Conservation (phyloP, 2,113 vertebrate genomes). For the Forbesichthys agassizii region DNA sequence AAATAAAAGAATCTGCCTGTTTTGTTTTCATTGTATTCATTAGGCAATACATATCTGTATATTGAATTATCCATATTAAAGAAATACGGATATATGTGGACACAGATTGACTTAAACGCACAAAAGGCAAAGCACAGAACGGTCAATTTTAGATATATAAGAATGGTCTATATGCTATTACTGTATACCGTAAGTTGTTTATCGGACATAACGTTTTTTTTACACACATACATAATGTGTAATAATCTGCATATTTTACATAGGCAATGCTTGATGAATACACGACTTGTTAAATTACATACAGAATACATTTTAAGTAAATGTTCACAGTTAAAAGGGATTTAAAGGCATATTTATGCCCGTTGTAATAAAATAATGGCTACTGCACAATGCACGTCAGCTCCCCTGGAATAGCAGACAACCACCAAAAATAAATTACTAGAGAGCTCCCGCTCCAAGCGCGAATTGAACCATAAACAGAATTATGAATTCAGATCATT, state of each 20-base stretch:
- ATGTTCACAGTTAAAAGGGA: conserved; percentile 52
- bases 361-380: conserved; percentile 41
- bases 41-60: conserved; percentile 21
- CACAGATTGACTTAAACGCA: conserved; percentile 62
- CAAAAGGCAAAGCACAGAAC: conserved; percentile 63
- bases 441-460: conserved; percentile 30
- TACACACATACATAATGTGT: conserved; percentile 55
- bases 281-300: conserved; percentile 54
- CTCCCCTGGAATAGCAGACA: conserved; percentile 7
- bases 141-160: conserved; percentile 51
- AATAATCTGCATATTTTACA: conserved; percentile 48
- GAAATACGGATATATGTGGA: conserved; percentile 16
- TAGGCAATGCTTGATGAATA: conserved; percentile 46
- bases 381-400: conserved; percentile 48
- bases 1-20: conserved; percentile 18
- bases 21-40: conserved; percentile 39
- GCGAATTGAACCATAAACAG: conserved; percentile 28
- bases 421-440: conserved; percentile 11
- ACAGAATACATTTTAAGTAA: conserved; percentile 28
- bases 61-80: conserved; percentile 21
- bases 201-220: conserved; percentile 58
- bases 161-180: conserved; percentile 20
- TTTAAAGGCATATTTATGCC: conserved; percentile 25
- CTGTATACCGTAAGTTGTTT: conserved; percentile 3
- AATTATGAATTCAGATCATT: conserved; percentile 45